Percentiles rank a stretch among this genome's conserved stretches.
Evolutionary conservation across 2,797 vertebrate genomes (phyloP).

Genomic region (Acanthurus lineatus): DNA sequence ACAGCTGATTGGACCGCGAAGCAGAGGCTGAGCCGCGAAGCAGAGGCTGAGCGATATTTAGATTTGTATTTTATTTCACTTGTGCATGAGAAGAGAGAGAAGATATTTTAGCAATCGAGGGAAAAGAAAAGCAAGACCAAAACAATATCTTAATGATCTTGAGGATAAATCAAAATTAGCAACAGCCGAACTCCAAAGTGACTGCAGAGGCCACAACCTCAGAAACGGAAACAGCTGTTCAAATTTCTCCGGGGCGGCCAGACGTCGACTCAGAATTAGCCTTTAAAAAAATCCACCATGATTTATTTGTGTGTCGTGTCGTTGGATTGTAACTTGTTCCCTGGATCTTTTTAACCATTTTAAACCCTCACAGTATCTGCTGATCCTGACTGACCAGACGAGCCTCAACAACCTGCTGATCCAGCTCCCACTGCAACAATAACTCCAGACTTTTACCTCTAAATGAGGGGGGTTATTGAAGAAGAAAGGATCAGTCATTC

Average conservation of each 20-base stretch:
- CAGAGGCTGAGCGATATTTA: not conserved
- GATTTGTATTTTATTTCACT: not conserved
- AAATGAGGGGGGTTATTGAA: not conserved
- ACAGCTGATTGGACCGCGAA: not conserved
- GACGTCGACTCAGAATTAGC: not conserved
- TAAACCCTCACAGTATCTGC: not conserved
- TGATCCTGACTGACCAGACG: not conserved
- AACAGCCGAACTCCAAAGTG: not conserved
- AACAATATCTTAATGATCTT: not conserved
- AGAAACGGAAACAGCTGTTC: not conserved
- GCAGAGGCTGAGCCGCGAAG: not conserved
- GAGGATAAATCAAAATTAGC: not conserved
- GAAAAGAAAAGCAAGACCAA: not conserved
- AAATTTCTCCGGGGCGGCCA: not conserved
- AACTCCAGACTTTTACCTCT: too few relatives aligned
- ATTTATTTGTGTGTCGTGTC: too few relatives aligned
- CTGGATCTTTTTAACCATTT: not conserved
- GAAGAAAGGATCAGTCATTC: not conserved
- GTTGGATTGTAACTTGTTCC: too few relatives aligned
- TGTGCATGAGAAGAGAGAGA: too few relatives aligned
- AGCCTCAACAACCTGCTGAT: slow-evolving; percentile 18
- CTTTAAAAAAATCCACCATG: too few relatives aligned
- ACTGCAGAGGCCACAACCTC: too few relatives aligned
- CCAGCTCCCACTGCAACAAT: not conserved
- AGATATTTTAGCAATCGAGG: not conserved